These are phyloP conservation scores for Phyllostomus discolor DNA, from an alignment of 2,113 vertebrate genomes.

Conservation along the genomic window DNA sequence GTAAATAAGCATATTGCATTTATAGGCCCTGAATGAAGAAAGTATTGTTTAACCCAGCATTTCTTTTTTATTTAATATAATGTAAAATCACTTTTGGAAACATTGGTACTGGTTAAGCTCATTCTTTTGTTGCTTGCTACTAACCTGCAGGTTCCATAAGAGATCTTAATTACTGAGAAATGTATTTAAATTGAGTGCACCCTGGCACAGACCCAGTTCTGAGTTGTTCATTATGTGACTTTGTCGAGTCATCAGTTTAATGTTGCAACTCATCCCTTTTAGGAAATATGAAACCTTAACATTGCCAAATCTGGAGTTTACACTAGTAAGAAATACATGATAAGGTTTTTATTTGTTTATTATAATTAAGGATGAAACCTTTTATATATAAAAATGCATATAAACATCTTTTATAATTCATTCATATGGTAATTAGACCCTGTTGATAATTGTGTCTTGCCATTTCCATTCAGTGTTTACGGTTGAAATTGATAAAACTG, in stretches of 20 bases:
- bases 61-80: not conserved
- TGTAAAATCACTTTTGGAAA: not conserved
- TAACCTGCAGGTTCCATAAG: not conserved
- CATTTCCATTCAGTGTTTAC: not conserved
- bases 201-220: not conserved
- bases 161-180: not conserved
- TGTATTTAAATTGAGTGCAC: not conserved
- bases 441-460: not conserved
- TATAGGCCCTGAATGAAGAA: not conserved
- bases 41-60: not conserved
- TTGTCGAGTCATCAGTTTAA: not conserved
- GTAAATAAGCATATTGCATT: not conserved
- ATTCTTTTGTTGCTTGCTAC: not conserved
- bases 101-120: not conserved
- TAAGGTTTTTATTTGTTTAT: not conserved
- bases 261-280: not conserved
- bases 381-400: not conserved
- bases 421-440: not conserved
- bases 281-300: not conserved
- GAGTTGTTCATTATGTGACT: not conserved
- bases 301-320: not conserved
- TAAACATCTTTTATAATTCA: not conserved
- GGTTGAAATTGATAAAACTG: not conserved
- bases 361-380: not conserved
- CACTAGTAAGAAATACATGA: not conserved